Evolutionary conservation across 2,113 vertebrate species (phyloP).

Genomic region (Nycticorax nycticorax): DNA sequence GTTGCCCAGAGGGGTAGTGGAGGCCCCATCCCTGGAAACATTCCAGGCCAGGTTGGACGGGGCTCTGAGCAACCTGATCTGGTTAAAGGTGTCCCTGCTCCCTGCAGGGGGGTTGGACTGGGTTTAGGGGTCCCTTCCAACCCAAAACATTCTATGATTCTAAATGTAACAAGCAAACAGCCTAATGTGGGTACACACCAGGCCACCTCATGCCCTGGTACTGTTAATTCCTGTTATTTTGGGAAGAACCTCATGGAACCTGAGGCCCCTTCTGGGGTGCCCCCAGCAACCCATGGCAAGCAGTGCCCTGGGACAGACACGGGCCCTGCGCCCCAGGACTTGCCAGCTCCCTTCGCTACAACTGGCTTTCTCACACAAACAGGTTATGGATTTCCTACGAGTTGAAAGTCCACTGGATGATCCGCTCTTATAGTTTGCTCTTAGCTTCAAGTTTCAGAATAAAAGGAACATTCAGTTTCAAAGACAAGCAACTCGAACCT

Average conservation of each 20-base stretch:
- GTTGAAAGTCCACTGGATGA: fast-evolving
- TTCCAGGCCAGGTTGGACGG: too few relatives aligned
- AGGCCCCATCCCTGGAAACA: too few relatives aligned
- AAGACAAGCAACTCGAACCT: neutral
- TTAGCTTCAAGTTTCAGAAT: neutral
- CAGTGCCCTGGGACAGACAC: neutral
- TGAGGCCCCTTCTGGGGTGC: fast-evolving
- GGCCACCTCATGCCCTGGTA: fast-evolving
- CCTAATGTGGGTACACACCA: neutral
- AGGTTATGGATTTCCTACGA: neutral
- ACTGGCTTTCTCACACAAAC: fast-evolving
- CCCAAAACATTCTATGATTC: too few relatives aligned
- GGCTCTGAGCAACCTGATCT: too few relatives aligned
- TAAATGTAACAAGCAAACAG: neutral
- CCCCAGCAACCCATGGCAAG: neutral
- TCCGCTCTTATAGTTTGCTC: fast-evolving
- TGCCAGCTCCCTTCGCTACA: fast-evolving
- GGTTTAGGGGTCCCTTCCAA: too few relatives aligned
- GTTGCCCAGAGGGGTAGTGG: too few relatives aligned
- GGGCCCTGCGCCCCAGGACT: neutral
- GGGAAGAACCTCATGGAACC: neutral
- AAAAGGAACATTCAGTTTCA: neutral
- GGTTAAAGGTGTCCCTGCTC: too few relatives aligned
- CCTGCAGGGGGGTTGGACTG: too few relatives aligned
- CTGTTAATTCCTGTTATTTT: neutral